Evolutionary conservation across 2,888 invertebrate species (phyloP).

Genomic region (Copidosoma aretas): DNA sequence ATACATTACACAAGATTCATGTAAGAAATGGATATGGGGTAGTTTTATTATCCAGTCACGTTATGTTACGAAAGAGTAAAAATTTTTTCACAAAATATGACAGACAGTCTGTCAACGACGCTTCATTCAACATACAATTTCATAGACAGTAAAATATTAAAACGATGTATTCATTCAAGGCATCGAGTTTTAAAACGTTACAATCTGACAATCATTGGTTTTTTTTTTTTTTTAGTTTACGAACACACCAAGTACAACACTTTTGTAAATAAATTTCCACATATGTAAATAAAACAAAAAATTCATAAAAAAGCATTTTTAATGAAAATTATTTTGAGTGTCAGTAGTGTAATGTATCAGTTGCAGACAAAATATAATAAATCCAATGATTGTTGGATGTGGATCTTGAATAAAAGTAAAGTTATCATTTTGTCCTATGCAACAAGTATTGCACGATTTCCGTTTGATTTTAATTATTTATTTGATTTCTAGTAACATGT

Average conservation of each 20-base stretch:
- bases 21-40: slow-evolving; percentile 23
- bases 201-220: background rate
- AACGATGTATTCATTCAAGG: slow-evolving; percentile 26
- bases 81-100: slow-evolving; percentile 30
- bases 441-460: slow-evolving; percentile 28
- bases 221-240: background rate
- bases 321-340: background rate
- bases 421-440: slow-evolving; percentile 10
- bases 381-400: slow-evolving; percentile 10
- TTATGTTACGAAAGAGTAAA: slow-evolving; percentile 36
- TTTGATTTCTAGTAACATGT: slow-evolving; percentile 12
- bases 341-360: slow-evolving; percentile 1
- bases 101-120: slow-evolving; percentile 27
- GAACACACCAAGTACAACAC: slow-evolving; percentile 25
- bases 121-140: slow-evolving; percentile 29
- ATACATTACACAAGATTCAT: slow-evolving; percentile 41
- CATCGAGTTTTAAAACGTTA: slow-evolving; percentile 24
- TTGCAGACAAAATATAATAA: slow-evolving; percentile 22
- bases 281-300: slow-evolving; percentile 12
- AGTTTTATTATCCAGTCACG: slow-evolving; percentile 33
- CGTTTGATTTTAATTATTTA: slow-evolving; percentile 8
- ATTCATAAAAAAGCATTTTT: background rate
- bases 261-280: slow-evolving; percentile 5
- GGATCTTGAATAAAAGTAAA: slow-evolving; percentile 7
- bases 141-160: slow-evolving; percentile 27